Conservation (phyloP, 2,797 vertebrate genomes). For the Toxotes lorentzi region DNA sequence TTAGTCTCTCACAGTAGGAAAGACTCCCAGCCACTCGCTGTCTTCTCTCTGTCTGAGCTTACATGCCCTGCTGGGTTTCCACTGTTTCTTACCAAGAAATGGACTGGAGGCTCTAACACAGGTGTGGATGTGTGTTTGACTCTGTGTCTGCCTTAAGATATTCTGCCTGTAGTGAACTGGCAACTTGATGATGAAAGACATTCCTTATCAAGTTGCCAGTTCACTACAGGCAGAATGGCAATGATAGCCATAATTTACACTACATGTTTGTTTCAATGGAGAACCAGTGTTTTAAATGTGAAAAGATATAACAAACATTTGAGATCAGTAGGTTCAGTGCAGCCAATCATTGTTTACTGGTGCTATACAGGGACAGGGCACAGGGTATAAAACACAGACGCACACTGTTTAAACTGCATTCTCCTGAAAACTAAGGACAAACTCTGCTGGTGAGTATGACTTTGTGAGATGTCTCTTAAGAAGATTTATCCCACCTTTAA, state of each 20-base stretch:
- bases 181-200: neutral
- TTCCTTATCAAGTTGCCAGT: neutral
- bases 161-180: neutral
- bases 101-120: conserved; percentile 4
- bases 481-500: conserved; percentile 56
- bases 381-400: conserved; percentile 7
- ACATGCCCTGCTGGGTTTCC: conserved; percentile 25
- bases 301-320: no score
- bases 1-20: conserved; percentile 20
- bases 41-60: conserved; percentile 34
- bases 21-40: conserved; percentile 5
- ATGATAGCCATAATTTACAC: no score
- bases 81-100: conserved; percentile 23
- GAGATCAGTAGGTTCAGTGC: neutral
- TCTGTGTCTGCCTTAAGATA: conserved; percentile 3
- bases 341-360: conserved; percentile 7
- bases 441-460: conserved; percentile 46
- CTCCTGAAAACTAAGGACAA: conserved; percentile 41
- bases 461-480: conserved; percentile 63
- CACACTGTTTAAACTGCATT: conserved; percentile 34
- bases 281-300: no score
- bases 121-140: conserved; percentile 1
- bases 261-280: no score
- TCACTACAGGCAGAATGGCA: neutral
- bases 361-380: neutral